These are phyloP conservation scores for Penelope pileata DNA, from an alignment of 2,113 vertebrate genomes.

Conservation along the genomic window DNA sequence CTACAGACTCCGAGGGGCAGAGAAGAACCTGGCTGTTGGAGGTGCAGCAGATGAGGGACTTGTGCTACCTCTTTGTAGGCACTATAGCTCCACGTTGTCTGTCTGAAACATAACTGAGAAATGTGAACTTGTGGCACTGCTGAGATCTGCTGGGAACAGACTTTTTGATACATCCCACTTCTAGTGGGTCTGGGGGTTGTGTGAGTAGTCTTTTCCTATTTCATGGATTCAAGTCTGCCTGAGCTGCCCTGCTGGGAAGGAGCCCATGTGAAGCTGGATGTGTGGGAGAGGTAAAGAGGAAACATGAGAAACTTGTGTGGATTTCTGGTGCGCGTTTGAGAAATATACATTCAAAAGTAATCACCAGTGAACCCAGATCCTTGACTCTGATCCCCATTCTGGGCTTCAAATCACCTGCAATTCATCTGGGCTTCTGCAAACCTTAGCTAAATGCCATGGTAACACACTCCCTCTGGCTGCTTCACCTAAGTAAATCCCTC, in stretches of 20 bases:
- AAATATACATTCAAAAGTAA: background rate
- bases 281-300: background rate
- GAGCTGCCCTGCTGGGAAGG: background rate
- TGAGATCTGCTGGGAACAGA: background rate
- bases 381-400: background rate
- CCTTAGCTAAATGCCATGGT: background rate
- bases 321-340: background rate
- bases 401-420: background rate
- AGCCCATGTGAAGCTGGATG: background rate
- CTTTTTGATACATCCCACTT: background rate
- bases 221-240: background rate
- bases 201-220: background rate
- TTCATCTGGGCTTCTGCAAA: background rate
- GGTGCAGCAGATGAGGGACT: background rate
- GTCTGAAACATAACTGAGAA: background rate
- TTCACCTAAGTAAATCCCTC: background rate
- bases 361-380: background rate
- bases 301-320: fast-evolving
- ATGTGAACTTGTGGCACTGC: background rate
- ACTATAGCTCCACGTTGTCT: fast-evolving
- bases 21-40: background rate
- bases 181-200: background rate
- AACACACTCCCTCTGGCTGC: background rate
- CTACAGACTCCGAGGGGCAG: background rate
- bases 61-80: background rate